Evolutionary conservation across 2,797 vertebrate genomes (phyloP).

Genomic region (Setipinna tenuifilis): DNA sequence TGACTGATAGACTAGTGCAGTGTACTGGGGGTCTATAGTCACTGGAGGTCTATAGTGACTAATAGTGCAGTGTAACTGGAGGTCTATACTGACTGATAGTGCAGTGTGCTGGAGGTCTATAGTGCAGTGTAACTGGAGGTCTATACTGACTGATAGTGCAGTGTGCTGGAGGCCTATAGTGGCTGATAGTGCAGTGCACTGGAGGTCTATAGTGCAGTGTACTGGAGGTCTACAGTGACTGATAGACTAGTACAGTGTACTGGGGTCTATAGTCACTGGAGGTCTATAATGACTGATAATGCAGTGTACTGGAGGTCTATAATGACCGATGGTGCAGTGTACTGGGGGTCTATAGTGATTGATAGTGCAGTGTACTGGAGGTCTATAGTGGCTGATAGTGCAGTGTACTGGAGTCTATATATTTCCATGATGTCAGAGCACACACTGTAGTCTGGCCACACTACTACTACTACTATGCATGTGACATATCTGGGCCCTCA

Average conservation of each 20-base stretch:
- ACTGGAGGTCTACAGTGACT: too few species aligned
- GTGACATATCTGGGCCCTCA: constrained; percentile 76
- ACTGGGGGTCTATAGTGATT: constrained; percentile 48
- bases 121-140: too few species aligned
- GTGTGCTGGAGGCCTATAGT: constrained; percentile 51
- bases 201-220: constrained; percentile 58
- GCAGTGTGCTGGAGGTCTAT: constrained; percentile 54
- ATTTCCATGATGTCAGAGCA: constrained; percentile 69
- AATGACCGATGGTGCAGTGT: constrained; percentile 61
- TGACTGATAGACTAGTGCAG: constrained; percentile 62
- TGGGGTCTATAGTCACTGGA: constrained; percentile 47
- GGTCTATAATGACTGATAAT: too few species aligned
- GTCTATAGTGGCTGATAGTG: constrained; percentile 56
- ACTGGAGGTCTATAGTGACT: too few species aligned
- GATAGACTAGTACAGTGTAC: constrained; percentile 59
- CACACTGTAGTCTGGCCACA: constrained; percentile 74
- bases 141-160: constrained; percentile 60
- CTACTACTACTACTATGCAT: constrained; percentile 77
- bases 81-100: constrained; percentile 55
- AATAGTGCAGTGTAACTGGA: constrained; percentile 57
- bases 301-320: constrained; percentile 55
- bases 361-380: constrained; percentile 57
- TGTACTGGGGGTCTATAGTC: constrained; percentile 49
- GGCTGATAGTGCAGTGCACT: constrained; percentile 59
- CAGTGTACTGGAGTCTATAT: constrained; percentile 53